Conservation (phyloP, 2,113 vertebrate genomes). For the Felis chaus region DNA sequence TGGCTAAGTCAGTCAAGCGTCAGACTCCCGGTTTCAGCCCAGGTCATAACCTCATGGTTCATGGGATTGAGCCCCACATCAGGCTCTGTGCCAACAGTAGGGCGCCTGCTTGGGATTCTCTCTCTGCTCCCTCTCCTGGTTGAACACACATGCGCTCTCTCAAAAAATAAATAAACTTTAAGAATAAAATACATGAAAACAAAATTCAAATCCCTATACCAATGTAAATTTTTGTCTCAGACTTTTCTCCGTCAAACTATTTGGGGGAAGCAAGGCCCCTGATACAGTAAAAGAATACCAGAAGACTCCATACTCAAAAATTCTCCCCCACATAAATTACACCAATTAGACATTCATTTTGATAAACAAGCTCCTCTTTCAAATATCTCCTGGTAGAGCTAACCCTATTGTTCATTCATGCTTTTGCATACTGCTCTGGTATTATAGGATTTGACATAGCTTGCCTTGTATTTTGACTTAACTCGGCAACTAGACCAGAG, state of each 20-base stretch:
- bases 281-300: background rate
- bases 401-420: conserved; percentile 32
- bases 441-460: background rate
- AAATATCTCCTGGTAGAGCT: conserved; percentile 20
- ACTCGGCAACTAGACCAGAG: background rate
- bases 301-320: background rate
- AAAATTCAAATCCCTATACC: conserved; percentile 24
- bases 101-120: no score
- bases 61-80: no score
- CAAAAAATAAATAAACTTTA: no score
- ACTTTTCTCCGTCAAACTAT: background rate
- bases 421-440: background rate
- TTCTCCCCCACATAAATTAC: background rate
- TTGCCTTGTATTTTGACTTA: background rate
- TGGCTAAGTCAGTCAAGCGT: no score
- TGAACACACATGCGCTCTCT: no score
- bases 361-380: conserved; percentile 53
- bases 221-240: background rate
- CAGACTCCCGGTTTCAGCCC: no score
- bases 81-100: no score
- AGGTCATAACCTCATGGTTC: no score
- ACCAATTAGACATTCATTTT: background rate
- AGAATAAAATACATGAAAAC: background rate
- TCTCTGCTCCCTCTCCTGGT: no score
- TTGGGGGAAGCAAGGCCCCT: background rate